phyloP scores from a whole-genome alignment of 2,888 invertebrate genomes.

The Taphrorychus bicolor region DNA sequence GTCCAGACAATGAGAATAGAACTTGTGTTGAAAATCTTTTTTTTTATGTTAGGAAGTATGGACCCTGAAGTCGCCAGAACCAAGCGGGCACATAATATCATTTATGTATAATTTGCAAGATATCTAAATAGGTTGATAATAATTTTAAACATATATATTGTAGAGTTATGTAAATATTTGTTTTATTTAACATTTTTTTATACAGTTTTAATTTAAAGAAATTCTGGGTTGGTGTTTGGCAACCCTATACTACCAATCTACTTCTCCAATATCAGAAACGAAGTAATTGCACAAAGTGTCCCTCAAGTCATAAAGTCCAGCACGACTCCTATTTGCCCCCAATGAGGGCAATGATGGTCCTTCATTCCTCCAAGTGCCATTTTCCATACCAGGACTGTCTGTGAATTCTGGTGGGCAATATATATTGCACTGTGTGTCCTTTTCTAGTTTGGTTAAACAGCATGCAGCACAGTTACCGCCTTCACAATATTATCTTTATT shows the following conservation, averaged over 20 bases:
- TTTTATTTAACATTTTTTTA: too few relatives aligned
- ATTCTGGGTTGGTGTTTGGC: too few relatives aligned
- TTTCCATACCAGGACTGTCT: slow-evolving; percentile 26
- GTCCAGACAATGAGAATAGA: too few relatives aligned
- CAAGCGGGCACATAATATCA: too few relatives aligned
- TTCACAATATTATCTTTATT: slow-evolving; percentile 45
- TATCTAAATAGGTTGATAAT: too few relatives aligned
- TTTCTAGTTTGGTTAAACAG: slow-evolving; percentile 20
- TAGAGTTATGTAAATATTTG: too few relatives aligned
- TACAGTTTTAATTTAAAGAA: too few relatives aligned
- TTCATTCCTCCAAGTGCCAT: slow-evolving; percentile 35
- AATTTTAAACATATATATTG: too few relatives aligned
- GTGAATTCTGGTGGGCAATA: slow-evolving; percentile 42
- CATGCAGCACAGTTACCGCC: slow-evolving; percentile 41
- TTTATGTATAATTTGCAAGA: too few relatives aligned
- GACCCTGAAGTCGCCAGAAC: too few relatives aligned
- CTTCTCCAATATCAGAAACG: slow-evolving; percentile 22
- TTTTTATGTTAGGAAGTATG: too few relatives aligned
- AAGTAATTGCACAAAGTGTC: slow-evolving; percentile 35
- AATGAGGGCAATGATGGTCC: slow-evolving; percentile 32
- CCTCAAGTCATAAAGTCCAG: slow-evolving; percentile 22
- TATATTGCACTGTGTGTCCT: slow-evolving; percentile 6
- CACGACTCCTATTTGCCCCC: slow-evolving; percentile 31
- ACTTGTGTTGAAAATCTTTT: too few relatives aligned
- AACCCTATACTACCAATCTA: slow-evolving; percentile 30